Base-by-base conservation (phyloP, 2,113 vertebrate species). In the Dunckerocampus dactyliophorus region DNA sequence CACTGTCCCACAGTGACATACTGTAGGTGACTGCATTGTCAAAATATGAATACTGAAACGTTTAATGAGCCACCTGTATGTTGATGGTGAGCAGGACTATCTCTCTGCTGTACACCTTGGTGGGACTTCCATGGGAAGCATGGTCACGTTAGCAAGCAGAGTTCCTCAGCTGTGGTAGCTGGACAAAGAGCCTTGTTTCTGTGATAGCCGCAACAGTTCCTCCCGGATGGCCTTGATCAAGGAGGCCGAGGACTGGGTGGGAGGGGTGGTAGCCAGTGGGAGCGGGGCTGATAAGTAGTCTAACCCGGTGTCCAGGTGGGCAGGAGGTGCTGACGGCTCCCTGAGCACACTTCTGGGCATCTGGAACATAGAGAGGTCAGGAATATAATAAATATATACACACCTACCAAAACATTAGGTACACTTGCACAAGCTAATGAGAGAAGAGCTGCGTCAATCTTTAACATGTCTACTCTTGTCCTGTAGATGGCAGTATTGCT, bases 181-280 rank as follows among this genome's bases (percentile, higher is more conserved):
- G 80, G 94, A 89, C 74, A 93, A 90, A 0, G 93, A 58, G 5
- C 91, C 91, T 89, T 99, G 97, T 86, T 97, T 99, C 90, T 97
- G 96, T 54, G 97, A 98, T 63, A 99, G 94, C 14, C 97, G 95
- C 48, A 98, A 85, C 47, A 99, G 94, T 89, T 99, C 97, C 91
- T 98, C 97, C 34, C 97, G 90, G 82, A 99, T 99, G 71, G 96
- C 97, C 91, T 97, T 98, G 89, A 99, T 99, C 84, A 99, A 94
- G 19, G 97, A 99, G 63, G 97, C 94, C 0, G 97, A 99, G 0
- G 97, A 97, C 82, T 98, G 95, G 59, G 91, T 83, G 0, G 96
- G 93, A 59, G 94, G 93, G 60, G 93, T 90, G 8, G 92, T 89
- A 55, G 95, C 93, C 75, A 94, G 91, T 10, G 92, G 91, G 1